Conservation (phyloP, 2,797 vertebrate genomes). For the Petrocephalus sullivani region DNA sequence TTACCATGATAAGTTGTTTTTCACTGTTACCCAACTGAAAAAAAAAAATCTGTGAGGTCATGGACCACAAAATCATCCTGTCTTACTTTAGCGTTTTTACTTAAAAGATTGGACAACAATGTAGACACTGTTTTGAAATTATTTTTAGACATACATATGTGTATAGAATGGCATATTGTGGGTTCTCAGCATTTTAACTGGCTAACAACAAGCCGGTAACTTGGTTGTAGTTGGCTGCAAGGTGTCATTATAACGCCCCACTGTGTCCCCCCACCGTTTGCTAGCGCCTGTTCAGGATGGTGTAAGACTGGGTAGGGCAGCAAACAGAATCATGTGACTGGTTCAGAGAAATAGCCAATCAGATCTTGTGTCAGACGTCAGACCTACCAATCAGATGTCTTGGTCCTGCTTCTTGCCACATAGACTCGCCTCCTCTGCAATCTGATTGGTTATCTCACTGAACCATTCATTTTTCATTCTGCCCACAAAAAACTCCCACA, state of each 20-base stretch:
- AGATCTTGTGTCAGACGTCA: no score
- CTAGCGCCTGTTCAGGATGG: neutral
- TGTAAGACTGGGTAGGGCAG: neutral
- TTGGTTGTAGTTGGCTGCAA: neutral
- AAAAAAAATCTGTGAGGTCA: neutral
- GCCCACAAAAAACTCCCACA: no score
- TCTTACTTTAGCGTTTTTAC: neutral
- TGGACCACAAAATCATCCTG: neutral
- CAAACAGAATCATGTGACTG: neutral
- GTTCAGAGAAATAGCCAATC: no score
- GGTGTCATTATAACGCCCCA: neutral
- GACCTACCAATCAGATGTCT: no score
- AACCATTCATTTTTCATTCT: no score
- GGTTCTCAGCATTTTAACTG: neutral
- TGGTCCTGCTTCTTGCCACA: no score
- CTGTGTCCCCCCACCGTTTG: neutral
- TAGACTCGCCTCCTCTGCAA: no score
- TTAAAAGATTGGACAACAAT: neutral
- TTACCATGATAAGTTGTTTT: neutral
- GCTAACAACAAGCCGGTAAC: neutral
- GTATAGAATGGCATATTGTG: neutral
- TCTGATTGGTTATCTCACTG: no score
- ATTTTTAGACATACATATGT: neutral
- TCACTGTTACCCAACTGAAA: neutral
- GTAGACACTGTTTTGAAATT: neutral